A percentile compares a stretch with the other conserved stretches of the same genome.
phyloP scores from a whole-genome alignment of 2,797 vertebrate genomes.

The Leucoraja ocellata region DNA sequence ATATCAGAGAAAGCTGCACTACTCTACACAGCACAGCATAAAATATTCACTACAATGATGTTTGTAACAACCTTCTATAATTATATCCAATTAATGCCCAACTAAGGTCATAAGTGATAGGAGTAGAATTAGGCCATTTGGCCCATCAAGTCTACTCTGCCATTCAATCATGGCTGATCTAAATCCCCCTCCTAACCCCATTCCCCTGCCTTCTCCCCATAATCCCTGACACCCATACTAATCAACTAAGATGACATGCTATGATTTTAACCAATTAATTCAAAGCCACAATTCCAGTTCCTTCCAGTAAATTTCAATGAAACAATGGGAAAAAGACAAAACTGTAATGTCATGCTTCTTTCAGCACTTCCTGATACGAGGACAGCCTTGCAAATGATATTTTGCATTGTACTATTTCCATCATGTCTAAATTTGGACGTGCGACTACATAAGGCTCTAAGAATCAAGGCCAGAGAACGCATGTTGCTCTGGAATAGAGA shows the following conservation, averaged over 20 bases:
- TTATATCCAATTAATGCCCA: slow-evolving; percentile 20
- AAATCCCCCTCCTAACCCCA: too few species aligned
- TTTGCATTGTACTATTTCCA: not conserved
- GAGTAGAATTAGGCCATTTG: too few species aligned
- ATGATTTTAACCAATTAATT: not conserved
- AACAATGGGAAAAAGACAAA: not conserved
- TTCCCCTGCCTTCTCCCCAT: too few species aligned
- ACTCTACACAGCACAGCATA: slow-evolving; percentile 17
- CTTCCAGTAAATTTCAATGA: not conserved
- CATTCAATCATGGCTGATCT: too few species aligned
- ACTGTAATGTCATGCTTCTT: not conserved
- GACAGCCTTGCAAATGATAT: not conserved
- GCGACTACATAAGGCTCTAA: not conserved
- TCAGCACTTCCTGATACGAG: not conserved
- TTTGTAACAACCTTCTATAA: not conserved
- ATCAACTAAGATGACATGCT: not conserved
- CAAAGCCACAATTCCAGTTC: not conserved
- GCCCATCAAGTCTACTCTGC: too few species aligned
- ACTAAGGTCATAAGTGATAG: too few species aligned
- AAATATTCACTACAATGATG: slow-evolving; percentile 11
- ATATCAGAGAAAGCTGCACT: not conserved
- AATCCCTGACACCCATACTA: too few species aligned
- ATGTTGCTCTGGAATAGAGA: not conserved
- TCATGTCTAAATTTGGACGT: not conserved
- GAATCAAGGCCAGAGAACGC: not conserved